phyloP scores from a whole-genome alignment of 1,140 invertebrate genomes.

The Pomacea maculata region DNA sequence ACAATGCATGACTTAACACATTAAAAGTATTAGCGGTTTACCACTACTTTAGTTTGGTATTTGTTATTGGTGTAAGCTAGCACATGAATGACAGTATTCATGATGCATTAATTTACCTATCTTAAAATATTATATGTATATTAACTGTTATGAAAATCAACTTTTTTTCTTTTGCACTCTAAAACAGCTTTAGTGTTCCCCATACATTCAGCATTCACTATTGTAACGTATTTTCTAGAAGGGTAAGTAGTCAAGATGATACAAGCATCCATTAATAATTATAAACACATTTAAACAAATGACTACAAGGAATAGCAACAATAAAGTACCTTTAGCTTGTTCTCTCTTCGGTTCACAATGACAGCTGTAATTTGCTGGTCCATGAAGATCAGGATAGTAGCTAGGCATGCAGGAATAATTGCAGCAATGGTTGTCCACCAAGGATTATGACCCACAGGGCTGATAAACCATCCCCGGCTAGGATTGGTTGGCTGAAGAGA shows the following conservation, averaged over 20 bases:
- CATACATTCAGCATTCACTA: neutral
- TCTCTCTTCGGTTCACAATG: constrained; percentile 98
- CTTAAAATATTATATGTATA: too few species aligned
- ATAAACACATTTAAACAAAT: neutral
- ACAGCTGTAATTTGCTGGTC: constrained; percentile 99
- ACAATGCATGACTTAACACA: too few species aligned
- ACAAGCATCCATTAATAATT: neutral
- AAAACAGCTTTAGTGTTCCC: neutral
- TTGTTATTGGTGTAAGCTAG: too few species aligned
- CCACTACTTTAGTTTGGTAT: too few species aligned
- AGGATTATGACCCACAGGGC: constrained; percentile 87
- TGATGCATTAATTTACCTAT: too few species aligned
- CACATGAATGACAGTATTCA: too few species aligned
- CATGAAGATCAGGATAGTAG: constrained; percentile 99
- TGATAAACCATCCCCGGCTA: constrained; percentile 88
- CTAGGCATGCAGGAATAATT: constrained; percentile 88
- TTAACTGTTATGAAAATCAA: too few species aligned
- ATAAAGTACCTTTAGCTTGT: constrained; percentile 84
- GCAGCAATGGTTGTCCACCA: constrained; percentile 85
- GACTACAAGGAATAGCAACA: neutral
- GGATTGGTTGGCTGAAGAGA: constrained; percentile 76
- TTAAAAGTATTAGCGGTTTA: too few species aligned
- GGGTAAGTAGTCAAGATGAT: neutral
- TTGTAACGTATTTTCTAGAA: neutral
- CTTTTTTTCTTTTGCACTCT: too few species aligned